These are phyloP conservation scores for Ptyas mucosa DNA, from an alignment of 2,113 vertebrate genomes.

Conservation along the genomic window DNA sequence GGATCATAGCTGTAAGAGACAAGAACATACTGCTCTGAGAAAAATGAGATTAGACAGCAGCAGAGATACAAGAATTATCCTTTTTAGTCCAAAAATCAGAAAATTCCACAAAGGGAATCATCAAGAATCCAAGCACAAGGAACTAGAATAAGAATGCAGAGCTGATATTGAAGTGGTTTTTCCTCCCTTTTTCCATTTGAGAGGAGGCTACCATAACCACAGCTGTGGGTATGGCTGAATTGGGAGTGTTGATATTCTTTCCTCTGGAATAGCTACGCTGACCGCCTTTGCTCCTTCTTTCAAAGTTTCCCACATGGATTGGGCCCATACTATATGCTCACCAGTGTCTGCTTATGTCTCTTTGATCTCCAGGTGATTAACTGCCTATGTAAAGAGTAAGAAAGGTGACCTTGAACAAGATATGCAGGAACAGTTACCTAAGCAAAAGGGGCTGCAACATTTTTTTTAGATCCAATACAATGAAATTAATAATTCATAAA, in stretches of 20 bases:
- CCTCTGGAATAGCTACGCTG: neutral
- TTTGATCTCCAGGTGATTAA: neutral
- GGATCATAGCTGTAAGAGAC: neutral
- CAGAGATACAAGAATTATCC: neutral
- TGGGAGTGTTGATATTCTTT: neutral
- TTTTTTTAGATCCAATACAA: neutral
- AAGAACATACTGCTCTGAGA: neutral
- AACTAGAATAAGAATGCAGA: neutral
- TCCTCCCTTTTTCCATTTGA: neutral
- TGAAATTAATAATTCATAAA: neutral
- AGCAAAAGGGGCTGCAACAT: neutral
- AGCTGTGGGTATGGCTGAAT: neutral
- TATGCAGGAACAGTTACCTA: neutral
- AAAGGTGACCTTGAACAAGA: neutral
- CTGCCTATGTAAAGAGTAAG: neutral
- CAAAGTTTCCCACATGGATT: neutral
- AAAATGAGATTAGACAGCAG: neutral
- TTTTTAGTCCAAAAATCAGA: neutral
- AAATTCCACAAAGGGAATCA: neutral
- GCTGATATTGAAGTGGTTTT: neutral
- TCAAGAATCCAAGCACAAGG: neutral
- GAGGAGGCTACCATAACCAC: neutral
- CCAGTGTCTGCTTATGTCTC: neutral
- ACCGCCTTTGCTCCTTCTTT: neutral
- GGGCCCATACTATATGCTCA: neutral